Evolutionary conservation across 2,113 vertebrate species (phyloP).

Genomic region (Coreoperca whiteheadi): DNA sequence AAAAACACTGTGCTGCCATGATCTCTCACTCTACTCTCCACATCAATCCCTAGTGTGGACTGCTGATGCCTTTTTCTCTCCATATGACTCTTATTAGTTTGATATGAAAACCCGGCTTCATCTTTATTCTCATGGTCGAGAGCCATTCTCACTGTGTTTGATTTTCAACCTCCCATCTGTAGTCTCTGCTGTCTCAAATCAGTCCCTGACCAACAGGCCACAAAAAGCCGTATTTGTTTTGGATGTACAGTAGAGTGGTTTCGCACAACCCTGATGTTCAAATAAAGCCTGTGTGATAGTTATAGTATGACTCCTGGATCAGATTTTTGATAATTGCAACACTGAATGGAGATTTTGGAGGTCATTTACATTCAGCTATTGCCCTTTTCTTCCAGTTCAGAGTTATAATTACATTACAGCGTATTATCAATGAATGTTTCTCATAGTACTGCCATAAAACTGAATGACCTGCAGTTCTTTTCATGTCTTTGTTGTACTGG

Average conservation of each 20-base stretch:
- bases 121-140: conserved; percentile 64
- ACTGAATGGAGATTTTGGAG: conserved; percentile 46
- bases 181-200: conserved; percentile 52
- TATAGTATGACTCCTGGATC: conserved; percentile 58
- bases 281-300: conserved; percentile 45
- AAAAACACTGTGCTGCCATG: conserved; percentile 64
- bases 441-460: conserved; percentile 48
- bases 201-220: conserved; percentile 42
- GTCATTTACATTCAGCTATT: conserved; percentile 21
- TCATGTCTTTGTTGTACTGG: conserved; percentile 46
- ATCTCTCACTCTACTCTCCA: conserved; percentile 65
- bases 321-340: conserved; percentile 54
- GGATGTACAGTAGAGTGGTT: conserved; percentile 57
- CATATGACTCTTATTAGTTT: conserved; percentile 77
- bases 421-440: conserved; percentile 36
- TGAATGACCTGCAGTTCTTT: conserved; percentile 49
- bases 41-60: conserved; percentile 66
- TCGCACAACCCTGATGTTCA: conserved; percentile 43
- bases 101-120: conserved; percentile 66
- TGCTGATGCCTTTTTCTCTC: conserved; percentile 56
- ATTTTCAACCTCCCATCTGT: conserved; percentile 51
- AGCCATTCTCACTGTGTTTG: conserved; percentile 54
- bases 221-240: conserved; percentile 60
- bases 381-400: conserved; percentile 34
- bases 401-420: conserved; percentile 37